Percentiles rank a stretch among this genome's conserved stretches.
Evolutionary conservation across 2,113 vertebrate species (phyloP).

Genomic region (Sceloporus tristichus): DNA sequence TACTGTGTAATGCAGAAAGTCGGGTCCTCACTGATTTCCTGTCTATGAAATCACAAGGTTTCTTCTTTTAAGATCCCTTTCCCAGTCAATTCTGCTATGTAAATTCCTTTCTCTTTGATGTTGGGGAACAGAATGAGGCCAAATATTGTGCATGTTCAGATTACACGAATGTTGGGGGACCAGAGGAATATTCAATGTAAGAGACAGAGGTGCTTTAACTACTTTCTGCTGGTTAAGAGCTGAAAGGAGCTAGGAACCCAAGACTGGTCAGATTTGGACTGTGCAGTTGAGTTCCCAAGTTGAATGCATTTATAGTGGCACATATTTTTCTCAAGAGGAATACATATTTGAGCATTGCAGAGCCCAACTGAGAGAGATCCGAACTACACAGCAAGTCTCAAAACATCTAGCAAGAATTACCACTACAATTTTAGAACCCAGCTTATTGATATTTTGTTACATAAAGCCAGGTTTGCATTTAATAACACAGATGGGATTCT

Average conservation of each 20-base stretch:
- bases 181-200: not conserved
- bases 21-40: not conserved
- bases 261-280: not conserved
- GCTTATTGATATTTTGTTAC: not conserved
- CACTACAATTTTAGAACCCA: not conserved
- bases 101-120: not conserved
- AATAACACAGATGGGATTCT: not conserved
- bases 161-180: not conserved
- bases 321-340: not conserved
- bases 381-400: not conserved
- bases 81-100: not conserved
- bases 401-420: not conserved
- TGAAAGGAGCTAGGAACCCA: not conserved
- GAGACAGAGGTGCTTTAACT: not conserved
- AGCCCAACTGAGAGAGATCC: not conserved
- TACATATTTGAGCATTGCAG: not conserved
- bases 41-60: not conserved
- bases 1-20: not conserved
- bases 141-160: not conserved
- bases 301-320: not conserved
- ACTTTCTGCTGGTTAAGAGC: not conserved
- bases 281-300: not conserved
- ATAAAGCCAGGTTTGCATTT: constrained; percentile 11
- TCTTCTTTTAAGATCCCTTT: not conserved
- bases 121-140: not conserved